Evolutionary conservation across 1,140 invertebrate species (phyloP), one percentile per base, ranked within the genome.

Genomic region (Drosophila pallidifrons): DNA sequence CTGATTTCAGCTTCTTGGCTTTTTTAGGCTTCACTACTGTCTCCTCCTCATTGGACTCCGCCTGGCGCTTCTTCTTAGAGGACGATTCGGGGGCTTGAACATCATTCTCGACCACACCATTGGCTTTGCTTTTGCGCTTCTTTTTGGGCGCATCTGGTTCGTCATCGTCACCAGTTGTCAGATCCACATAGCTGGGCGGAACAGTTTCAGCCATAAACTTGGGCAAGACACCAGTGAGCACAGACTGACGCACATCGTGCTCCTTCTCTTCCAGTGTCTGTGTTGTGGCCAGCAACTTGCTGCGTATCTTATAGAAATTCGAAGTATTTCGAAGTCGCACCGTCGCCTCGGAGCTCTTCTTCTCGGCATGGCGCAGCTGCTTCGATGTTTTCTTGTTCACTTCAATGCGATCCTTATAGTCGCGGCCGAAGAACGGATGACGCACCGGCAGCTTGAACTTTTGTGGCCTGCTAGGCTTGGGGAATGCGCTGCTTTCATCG

Each of bases 391-490:
- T 41, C 15, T 71, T 49, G 20, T 58, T 57, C 6, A 88, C 5
- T 8, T 83, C 32, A 6, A 89, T 75, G 49, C 49, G 67, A 1
- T 13, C 30, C 57, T 88, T 72, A 10, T 64, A 88, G 11, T 80
- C 46, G 0, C 74, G 64, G 0, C 83, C 83, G 25, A 88, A 88
- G n/a, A 81, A 83, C 1, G 83, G 83, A 73, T 88, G 83, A 2
- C 85, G 73, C 5, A 81, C 47, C 1, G 69, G 66, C 45, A 75
- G 11, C 7, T 35, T 32, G n/a, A 49, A 64, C 8, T 52, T 67
- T 0, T 35, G 73, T 1, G 80, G 77, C 3, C 32, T n/a, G 3
- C 4, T 3, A 2, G 32, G 13, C 5, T 46, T 25, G 1, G 77
- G 69, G 52, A 59, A 54, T 11, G 13, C 4, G n/a, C 25, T 28